Evolutionary conservation across 2,113 vertebrate species (phyloP).

Genomic region (Cyphomyrus plagiostoma): DNA sequence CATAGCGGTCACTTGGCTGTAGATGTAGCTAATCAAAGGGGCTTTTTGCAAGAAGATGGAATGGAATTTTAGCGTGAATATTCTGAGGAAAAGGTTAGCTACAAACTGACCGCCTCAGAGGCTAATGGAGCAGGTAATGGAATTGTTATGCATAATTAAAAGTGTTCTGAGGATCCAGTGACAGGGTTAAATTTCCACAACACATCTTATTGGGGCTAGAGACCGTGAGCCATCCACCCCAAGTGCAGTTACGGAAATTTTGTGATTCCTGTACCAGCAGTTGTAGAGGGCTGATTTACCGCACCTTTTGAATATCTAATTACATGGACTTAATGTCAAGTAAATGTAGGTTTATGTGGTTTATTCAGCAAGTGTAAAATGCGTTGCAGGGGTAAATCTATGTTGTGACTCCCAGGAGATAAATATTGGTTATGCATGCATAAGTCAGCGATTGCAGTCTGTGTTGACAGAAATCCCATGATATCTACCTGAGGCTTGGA

Average conservation of each 20-base stretch:
- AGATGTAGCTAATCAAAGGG: not conserved
- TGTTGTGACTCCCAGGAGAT: not conserved
- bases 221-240: constrained; percentile 33
- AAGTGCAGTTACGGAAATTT: constrained; percentile 34
- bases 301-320: constrained; percentile 17
- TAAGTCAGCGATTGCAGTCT: not conserved
- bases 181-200: constrained; percentile 34
- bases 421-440: not conserved
- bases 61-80: not conserved
- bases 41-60: not conserved
- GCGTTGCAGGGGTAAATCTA: not conserved
- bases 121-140: constrained; percentile 44
- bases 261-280: constrained; percentile 24
- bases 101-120: constrained; percentile 21
- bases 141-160: constrained; percentile 58
- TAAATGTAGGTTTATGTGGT: constrained; percentile 4
- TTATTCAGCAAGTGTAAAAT: not conserved
- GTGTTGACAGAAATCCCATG: not conserved
- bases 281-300: not conserved
- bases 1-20: not conserved
- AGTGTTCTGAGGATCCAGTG: constrained; percentile 41
- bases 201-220: constrained; percentile 25
- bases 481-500: not conserved
- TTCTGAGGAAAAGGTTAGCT: constrained; percentile 19
- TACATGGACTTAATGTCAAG: constrained; percentile 1